phyloP scores from a whole-genome alignment of 2,113 vertebrate species.

The Pangasianodon hypophthalmus region DNA sequence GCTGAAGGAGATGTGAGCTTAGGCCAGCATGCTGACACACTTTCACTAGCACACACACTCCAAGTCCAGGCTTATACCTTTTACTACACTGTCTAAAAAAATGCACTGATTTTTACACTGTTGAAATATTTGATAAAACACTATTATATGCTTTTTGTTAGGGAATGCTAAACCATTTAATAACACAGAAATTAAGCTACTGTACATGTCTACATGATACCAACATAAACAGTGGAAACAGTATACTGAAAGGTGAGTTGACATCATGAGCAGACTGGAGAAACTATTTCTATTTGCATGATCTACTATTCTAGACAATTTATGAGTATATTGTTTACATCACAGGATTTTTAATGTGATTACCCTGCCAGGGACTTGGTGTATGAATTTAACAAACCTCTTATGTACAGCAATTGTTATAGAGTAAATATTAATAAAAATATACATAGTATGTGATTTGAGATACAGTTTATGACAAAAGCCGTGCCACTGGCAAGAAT shows the following conservation, averaged over 20 bases:
- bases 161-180: neutral
- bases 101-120: neutral
- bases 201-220: neutral
- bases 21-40: constrained; percentile 37
- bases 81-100: neutral
- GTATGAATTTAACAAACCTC: neutral
- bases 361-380: neutral
- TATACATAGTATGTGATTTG: too few species aligned
- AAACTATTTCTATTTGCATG: neutral
- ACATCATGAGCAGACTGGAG: neutral
- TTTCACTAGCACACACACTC: neutral
- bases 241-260: neutral
- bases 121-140: too few species aligned
- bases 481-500: neutral
- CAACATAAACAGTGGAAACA: neutral
- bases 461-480: too few species aligned
- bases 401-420: neutral
- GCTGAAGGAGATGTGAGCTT: constrained; percentile 64
- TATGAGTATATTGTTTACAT: neutral
- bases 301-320: neutral
- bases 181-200: neutral
- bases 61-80: neutral
- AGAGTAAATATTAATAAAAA: neutral
- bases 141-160: too few species aligned
- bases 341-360: neutral